A percentile compares a stretch with the other conserved stretches of the same genome.
Conservation (phyloP, 1,140 invertebrate species). For the Agrypnia vestita region DNA sequence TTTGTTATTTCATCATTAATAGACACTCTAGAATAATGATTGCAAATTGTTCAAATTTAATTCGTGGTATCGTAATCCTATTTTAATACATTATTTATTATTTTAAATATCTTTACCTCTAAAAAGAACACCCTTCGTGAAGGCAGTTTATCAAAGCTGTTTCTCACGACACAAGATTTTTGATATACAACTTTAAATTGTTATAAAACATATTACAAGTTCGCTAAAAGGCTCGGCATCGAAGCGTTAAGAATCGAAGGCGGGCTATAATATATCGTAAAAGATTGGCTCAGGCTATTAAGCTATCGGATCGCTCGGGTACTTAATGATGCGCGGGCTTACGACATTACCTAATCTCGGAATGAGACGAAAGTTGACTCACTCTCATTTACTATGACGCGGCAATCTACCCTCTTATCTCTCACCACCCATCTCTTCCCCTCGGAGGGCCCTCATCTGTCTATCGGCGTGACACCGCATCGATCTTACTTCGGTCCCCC, state of each 20-base stretch:
- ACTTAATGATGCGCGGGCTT: conserved; percentile 23
- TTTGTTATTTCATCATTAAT: too few species aligned
- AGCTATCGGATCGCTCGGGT: conserved; percentile 13
- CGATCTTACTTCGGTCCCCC: conserved; percentile 1
- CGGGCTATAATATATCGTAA: neutral
- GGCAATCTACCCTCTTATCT: conserved; percentile 27
- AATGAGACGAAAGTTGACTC: conserved; percentile 28
- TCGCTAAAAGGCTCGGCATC: too few species aligned
- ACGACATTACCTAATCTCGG: conserved; percentile 29
- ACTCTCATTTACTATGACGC: conserved; percentile 18
- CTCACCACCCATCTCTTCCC: neutral
- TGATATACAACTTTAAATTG: too few species aligned
- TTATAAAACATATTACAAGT: too few species aligned
- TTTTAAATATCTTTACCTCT: too few species aligned
- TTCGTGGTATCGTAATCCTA: too few species aligned
- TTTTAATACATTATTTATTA: too few species aligned
- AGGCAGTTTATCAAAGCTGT: too few species aligned
- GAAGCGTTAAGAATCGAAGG: neutral
- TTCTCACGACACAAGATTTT: too few species aligned
- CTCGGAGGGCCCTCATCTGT: conserved; percentile 13
- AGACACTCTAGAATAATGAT: too few species aligned
- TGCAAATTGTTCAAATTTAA: too few species aligned
- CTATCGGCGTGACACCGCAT: conserved; percentile 16
- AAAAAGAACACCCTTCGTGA: too few species aligned
- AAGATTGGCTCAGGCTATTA: neutral